Evolutionary conservation across 92 coral and sea anemone genomes (phyloP).

Genomic region (Pocillopora grandis): DNA sequence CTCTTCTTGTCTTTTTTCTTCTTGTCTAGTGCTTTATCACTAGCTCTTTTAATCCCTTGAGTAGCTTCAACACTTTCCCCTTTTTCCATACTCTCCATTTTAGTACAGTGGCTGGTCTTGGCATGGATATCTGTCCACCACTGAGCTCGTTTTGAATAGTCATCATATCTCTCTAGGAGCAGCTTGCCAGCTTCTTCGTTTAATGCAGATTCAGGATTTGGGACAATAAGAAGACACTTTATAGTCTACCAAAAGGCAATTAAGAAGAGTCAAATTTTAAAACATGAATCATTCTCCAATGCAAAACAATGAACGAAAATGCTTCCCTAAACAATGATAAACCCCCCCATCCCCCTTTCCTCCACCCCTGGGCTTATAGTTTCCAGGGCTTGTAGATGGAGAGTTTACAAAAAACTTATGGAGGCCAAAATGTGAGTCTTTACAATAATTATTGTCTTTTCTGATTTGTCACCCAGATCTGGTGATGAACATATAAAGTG

Average conservation of each 20-base stretch:
- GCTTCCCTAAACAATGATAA: too few species aligned
- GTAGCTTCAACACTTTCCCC: conserved; percentile 55
- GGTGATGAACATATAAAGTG: too few species aligned
- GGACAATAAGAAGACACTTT: conserved; percentile 93
- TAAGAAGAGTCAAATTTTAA: background rate
- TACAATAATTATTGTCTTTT: too few species aligned
- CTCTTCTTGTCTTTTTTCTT: conserved; percentile 98
- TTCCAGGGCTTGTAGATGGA: too few species aligned
- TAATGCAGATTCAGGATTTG: conserved; percentile 98
- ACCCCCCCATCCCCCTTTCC: too few species aligned
- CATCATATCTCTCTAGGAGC: conserved; percentile 92
- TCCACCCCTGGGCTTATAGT: too few species aligned
- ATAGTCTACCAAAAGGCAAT: conserved; percentile 74
- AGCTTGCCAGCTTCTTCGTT: conserved; percentile 99
- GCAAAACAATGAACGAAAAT: too few species aligned
- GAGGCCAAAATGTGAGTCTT: too few species aligned
- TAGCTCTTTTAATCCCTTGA: conserved; percentile 91
- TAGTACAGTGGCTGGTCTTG: conserved; percentile 63
- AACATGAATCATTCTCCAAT: too few species aligned
- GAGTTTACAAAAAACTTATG: too few species aligned
- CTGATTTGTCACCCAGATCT: too few species aligned
- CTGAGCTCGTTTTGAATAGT: conserved; percentile 93
- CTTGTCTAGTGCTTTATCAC: conserved; percentile 87
- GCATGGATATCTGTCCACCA: conserved; percentile 98
- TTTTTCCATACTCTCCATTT: conserved; percentile 48